Percentiles rank a stretch among this genome's conserved stretches.
These are phyloP conservation scores for Falco naumanni DNA, from an alignment of 2,797 vertebrate species.

Conservation along the genomic window DNA sequence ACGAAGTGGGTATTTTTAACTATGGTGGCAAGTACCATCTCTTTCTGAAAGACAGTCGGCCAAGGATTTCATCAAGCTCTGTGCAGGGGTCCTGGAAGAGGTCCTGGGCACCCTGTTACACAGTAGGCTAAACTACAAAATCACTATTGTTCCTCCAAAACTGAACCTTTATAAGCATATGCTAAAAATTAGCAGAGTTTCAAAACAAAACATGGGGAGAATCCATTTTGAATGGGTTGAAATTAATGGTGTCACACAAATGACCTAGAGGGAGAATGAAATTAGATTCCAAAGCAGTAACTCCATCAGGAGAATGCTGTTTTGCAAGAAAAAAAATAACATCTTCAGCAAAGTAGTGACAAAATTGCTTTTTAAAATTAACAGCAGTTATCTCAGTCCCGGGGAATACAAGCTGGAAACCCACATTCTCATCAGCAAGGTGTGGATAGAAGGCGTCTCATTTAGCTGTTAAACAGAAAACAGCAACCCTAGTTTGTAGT, in stretches of 20 bases:
- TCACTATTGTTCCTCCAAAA: not conserved
- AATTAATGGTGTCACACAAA: not conserved
- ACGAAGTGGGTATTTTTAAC: not conserved
- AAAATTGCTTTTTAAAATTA: not conserved
- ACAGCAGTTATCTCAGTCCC: not conserved
- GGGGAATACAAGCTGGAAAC: not conserved
- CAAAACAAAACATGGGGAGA: not conserved
- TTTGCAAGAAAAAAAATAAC: not conserved
- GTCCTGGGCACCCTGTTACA: not conserved
- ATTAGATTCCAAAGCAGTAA: not conserved
- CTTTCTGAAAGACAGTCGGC: not conserved
- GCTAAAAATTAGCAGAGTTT: slow-evolving; percentile 31
- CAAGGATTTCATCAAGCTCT: not conserved
- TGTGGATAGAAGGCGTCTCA: not conserved
- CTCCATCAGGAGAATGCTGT: not conserved
- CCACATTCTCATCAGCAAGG: not conserved
- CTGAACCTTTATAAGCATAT: not conserved
- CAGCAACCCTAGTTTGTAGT: not conserved
- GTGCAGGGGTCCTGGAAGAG: not conserved
- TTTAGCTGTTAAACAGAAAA: not conserved
- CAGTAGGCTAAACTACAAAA: not conserved
- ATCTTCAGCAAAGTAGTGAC: not conserved
- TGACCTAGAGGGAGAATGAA: not conserved
- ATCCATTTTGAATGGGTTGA: not conserved
- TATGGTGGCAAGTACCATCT: not conserved